phyloP scores from a whole-genome alignment of 2,888 invertebrate genomes.

The Cephus runcator region DNA sequence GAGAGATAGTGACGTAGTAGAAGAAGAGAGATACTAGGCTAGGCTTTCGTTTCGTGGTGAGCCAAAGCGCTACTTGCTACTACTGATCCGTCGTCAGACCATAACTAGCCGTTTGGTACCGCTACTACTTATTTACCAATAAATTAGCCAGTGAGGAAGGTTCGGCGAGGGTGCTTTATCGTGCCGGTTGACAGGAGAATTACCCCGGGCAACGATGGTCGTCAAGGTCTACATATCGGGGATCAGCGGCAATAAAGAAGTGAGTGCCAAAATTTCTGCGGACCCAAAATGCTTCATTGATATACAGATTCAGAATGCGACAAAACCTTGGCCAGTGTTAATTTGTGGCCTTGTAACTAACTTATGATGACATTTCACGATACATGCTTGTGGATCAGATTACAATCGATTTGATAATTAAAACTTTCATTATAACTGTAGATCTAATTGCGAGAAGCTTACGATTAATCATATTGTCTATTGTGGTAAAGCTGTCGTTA shows the following conservation, averaged over 20 bases:
- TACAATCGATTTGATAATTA: slow-evolving; percentile 14
- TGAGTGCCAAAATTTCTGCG: slow-evolving; percentile 65
- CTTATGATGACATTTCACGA: slow-evolving; percentile 41
- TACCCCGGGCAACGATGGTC: slow-evolving; percentile 73
- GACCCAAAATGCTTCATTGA: not conserved
- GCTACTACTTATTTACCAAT: slow-evolving; percentile 14
- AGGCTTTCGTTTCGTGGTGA: slow-evolving; percentile 16
- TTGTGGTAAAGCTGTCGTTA: not conserved
- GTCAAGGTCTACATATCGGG: slow-evolving; percentile 92
- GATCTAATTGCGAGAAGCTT: not conserved
- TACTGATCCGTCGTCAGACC: slow-evolving; percentile 27
- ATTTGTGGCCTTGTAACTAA: slow-evolving; percentile 4
- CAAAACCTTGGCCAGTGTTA: slow-evolving; percentile 20
- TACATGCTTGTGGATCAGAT: slow-evolving; percentile 26
- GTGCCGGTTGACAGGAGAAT: slow-evolving; percentile 5
- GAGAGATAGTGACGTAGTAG: slow-evolving; percentile 12
- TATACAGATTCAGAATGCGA: slow-evolving; percentile 13
- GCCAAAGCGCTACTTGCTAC: slow-evolving; percentile 11
- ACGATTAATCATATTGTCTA: not conserved
- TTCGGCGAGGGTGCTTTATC: not conserved
- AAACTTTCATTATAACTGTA: not conserved
- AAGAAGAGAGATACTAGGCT: slow-evolving; percentile 11
- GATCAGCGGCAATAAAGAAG: slow-evolving; percentile 95
- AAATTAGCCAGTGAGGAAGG: not conserved
- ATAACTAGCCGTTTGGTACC: slow-evolving; percentile 28